Evolutionary conservation across 2,888 invertebrate genomes (phyloP).

Genomic region (Hypsopygia costalis): DNA sequence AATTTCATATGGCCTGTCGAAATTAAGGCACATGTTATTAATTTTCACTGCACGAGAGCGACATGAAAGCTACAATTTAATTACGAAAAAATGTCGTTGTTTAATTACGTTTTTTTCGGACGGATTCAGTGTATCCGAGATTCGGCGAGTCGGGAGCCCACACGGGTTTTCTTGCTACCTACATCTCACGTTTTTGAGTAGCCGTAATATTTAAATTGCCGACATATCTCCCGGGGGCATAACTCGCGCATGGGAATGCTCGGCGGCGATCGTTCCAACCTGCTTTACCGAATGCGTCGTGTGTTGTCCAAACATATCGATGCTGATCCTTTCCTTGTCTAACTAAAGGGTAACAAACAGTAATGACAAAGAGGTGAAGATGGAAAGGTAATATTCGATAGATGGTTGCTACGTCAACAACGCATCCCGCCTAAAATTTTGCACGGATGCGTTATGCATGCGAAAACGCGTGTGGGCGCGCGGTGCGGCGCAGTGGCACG

Average conservation of each 20-base stretch:
- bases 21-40: conserved; percentile 64
- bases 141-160: conserved; percentile 61
- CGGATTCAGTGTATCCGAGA: conserved; percentile 63
- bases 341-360: conserved; percentile 40
- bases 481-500: conserved; percentile 57
- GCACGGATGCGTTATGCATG: conserved; percentile 77
- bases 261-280: conserved; percentile 70
- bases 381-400: conserved; percentile 62
- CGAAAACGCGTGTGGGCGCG: conserved; percentile 45
- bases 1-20: conserved; percentile 39
- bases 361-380: conserved; percentile 54
- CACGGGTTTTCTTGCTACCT: conserved; percentile 71
- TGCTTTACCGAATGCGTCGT: conserved; percentile 73
- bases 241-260: conserved; percentile 76
- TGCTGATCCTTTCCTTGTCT: conserved; percentile 61
- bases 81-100: conserved; percentile 67
- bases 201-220: conserved; percentile 79
- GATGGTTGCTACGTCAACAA: conserved; percentile 58
- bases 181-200: conserved; percentile 79
- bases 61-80: conserved; percentile 67
- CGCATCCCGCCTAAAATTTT: conserved; percentile 80
- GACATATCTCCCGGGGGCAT: conserved; percentile 76
- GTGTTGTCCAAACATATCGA: conserved; percentile 61
- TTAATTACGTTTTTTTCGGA: conserved; percentile 62
- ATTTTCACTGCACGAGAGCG: conserved; percentile 43